Evolutionary conservation across 2,113 vertebrate genomes (phyloP), one percentile per base, ranked within the genome.

Genomic region (Antechinus flavipes): DNA sequence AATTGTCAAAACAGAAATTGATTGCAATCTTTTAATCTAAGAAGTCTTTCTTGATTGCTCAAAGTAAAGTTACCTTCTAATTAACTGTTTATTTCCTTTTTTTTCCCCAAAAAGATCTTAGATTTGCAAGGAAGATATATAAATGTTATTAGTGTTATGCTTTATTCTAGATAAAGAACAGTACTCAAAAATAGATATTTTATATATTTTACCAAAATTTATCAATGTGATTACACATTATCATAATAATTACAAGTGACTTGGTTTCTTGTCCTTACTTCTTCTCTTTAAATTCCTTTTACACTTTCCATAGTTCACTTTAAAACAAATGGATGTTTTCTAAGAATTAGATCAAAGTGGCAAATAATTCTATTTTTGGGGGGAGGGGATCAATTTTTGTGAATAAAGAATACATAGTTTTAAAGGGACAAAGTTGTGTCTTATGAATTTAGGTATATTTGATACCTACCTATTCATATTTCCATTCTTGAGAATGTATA

Each of bases 1-100:
- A 98, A 97, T 96, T 97, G 94, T 90, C 96, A 96, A 97, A 98
- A 96, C 96, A 98, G 98, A 98, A 96, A 96, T 95, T 96, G 90
- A 91, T 96, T 96, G n/a, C 91, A 92, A 94, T 89, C 90, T 97
- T 97, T 94, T 94, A 84, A 93, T 95, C 96, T 95, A 90, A 95
- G 95, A 94, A 50, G n/a, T 4, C 16, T 95, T 97, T 68, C 30
- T 96, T 96, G 54, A 95, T 96, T 90, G 94, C 3, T 91, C 91
- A 94, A 95, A 97, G 96, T 94, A 91, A 98, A 96, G 22, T 91
- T 90, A 97, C 16, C 42, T 96, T 47, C 91, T 2, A 26, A 91
- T 96, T 56, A 89, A 46, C 0, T 95, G 22, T n/a, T 54, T 6
- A 84, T 94, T 93, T 93, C 56, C 0, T 55, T 35, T 22, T 54